Conservation (phyloP, 2,113 vertebrate species). For the Myotis lucifugus region DNA sequence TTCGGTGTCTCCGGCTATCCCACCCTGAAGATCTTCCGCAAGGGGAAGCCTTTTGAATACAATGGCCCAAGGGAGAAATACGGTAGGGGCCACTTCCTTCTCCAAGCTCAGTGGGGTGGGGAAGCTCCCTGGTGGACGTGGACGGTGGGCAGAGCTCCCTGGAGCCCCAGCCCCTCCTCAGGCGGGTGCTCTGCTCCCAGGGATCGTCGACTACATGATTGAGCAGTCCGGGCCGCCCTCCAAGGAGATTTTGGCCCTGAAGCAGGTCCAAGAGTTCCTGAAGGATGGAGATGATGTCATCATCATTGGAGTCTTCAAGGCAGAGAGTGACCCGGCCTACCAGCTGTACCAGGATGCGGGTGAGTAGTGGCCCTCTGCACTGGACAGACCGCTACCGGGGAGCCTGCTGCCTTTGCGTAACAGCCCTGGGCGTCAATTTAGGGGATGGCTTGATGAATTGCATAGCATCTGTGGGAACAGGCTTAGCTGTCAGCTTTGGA, state of each 20-base stretch:
- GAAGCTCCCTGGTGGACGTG: accelerated
- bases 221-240: slow-evolving; percentile 96
- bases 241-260: slow-evolving; percentile 90
- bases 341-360: slow-evolving; percentile 94
- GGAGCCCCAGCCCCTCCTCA: background rate
- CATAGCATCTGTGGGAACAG: background rate
- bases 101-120: accelerated
- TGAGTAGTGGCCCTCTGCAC: slow-evolving; percentile 76
- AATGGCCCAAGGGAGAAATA: slow-evolving; percentile 94
- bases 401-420: background rate
- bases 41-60: slow-evolving; percentile 94
- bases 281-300: slow-evolving; percentile 94
- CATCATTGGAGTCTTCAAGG: slow-evolving; percentile 91
- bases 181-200: slow-evolving; percentile 76
- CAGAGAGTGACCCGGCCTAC: slow-evolving; percentile 88
- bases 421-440: accelerated
- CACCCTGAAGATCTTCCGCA: slow-evolving; percentile 97
- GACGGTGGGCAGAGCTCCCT: accelerated
- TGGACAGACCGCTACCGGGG: accelerated
- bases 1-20: slow-evolving; percentile 95
- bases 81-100: slow-evolving; percentile 78
- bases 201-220: slow-evolving; percentile 94
- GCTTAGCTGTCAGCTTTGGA: background rate
- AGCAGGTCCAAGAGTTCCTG: slow-evolving; percentile 94
- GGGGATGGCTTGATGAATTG: background rate